Base-by-base conservation (phyloP, 2,888 invertebrate genomes). In the Plutella xylostella region DNA sequence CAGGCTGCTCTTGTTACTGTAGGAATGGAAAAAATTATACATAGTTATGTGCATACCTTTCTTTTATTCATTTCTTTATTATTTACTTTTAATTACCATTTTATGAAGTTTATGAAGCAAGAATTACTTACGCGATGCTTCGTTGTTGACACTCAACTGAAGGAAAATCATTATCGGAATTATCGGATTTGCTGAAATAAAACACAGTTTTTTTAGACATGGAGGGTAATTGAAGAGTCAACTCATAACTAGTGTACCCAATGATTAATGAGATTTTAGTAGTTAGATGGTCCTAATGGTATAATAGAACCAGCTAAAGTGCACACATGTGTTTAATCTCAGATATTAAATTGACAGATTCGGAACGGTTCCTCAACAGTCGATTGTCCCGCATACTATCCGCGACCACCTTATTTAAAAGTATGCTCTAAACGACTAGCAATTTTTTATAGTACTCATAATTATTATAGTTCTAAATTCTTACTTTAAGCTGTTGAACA, bases 401-500 rank as follows among this genome's bases (percentile, higher is more conserved):
- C 7, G 14, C 14, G 7, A 34, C 12, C 7, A n/a, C 14, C 14
- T 11, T 34, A n/a, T 15, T 15, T 14, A 15, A 34, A 15, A 15
- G 9, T 15, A 4, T 15, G 3, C 14, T 34, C 14, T 15, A 34
- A 17, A 17, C 11, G 9, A 17, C 4, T 14, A 34, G 7, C 3
- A 34, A 2, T 34, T 12, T n/a, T 34, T 15, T 2, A 12, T 17
- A 11, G 3, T 17, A 17, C 2, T 2, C 34, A 17, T 15, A 4
- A 15, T 34, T 34, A 15, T 3, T n/a, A 9, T 3, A n/a, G 3
- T 7, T 40, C 33, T 45, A 15, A 35, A 12, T 41, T 55, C 85
- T 76, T 67, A 89, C 89, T 86, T 87, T 47, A 89, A 75, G 47
- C 86, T 87, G 54, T 88, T 86, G 55, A 89, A 89, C 5, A 91